Percentiles rank a stretch among this genome's conserved stretches.
These are phyloP conservation scores for Corythoichthys intestinalis DNA, from an alignment of 2,113 vertebrate species.

Conservation along the genomic window DNA sequence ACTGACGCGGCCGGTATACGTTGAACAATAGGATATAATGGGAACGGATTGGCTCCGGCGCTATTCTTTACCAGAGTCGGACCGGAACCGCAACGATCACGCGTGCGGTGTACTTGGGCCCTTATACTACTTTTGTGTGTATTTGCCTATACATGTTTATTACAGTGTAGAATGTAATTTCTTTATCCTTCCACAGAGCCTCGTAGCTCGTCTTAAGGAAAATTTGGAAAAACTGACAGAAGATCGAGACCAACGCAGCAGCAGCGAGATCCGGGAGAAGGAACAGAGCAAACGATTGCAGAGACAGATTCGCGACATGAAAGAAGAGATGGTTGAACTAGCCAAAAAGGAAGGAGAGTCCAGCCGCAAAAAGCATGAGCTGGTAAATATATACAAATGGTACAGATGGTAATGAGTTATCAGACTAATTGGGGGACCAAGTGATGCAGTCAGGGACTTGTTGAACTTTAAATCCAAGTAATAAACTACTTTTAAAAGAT, in stretches of 20 bases:
- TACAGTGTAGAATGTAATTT: background rate
- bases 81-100: too few species aligned
- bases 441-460: background rate
- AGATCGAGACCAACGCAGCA: slow-evolving; percentile 85
- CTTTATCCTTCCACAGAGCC: slow-evolving; percentile 66
- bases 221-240: slow-evolving; percentile 94
- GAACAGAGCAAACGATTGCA: slow-evolving; percentile 95
- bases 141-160: background rate
- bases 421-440: background rate
- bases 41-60: too few species aligned
- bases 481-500: slow-evolving; percentile 7
- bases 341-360: slow-evolving; percentile 92
- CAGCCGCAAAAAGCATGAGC: slow-evolving; percentile 93
- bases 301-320: slow-evolving; percentile 87
- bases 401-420: background rate
- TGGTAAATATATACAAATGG: slow-evolving; percentile 73
- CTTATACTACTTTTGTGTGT: background rate
- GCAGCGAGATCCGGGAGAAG: slow-evolving; percentile 88
- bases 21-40: too few species aligned
- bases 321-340: slow-evolving; percentile 91
- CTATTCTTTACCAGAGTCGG: too few species aligned
- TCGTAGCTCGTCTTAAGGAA: slow-evolving; percentile 88
- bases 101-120: too few species aligned
- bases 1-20: too few species aligned
- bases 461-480: slow-evolving; percentile 6